Conservation (phyloP, 2,113 vertebrate genomes). For the Phasianus colchicus region DNA sequence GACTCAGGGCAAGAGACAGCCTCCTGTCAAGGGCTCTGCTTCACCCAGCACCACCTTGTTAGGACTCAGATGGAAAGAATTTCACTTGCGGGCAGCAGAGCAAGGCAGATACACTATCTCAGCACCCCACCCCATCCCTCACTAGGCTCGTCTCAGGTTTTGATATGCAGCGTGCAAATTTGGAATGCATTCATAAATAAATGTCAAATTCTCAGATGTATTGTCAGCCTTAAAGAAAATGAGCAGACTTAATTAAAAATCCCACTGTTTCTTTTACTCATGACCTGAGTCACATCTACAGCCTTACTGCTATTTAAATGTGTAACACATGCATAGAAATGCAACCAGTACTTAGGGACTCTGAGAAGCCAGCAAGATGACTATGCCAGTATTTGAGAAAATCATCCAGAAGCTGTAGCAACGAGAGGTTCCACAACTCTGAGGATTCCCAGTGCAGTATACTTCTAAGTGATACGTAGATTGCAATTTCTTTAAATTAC, state of each 20-base stretch:
- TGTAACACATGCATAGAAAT: background rate
- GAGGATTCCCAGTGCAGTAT: background rate
- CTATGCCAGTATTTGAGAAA: background rate
- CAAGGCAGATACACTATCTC: slow-evolving; percentile 57
- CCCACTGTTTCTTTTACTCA: slow-evolving; percentile 47
- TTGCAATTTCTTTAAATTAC: background rate
- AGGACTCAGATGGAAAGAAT: slow-evolving; percentile 67
- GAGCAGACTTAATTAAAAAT: slow-evolving; percentile 41
- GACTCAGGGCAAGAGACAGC: slow-evolving; percentile 16
- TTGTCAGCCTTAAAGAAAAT: slow-evolving; percentile 42
- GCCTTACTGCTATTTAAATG: background rate
- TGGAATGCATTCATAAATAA: slow-evolving; percentile 61
- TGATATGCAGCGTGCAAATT: background rate
- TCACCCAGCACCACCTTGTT: slow-evolving; percentile 8
- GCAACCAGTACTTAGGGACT: background rate
- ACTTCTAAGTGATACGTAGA: background rate
- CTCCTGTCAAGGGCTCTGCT: slow-evolving; percentile 3
- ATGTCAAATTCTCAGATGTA: slow-evolving; percentile 31
- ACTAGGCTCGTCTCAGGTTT: slow-evolving; percentile 5
- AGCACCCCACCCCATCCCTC: slow-evolving; percentile 14
- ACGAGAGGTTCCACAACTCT: background rate
- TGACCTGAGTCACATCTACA: slow-evolving; percentile 41
- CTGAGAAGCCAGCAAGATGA: background rate
- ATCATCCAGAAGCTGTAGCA: background rate
- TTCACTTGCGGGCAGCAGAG: slow-evolving; percentile 43